Percentiles rank a stretch among this genome's conserved stretches.
Conservation (phyloP, 2,888 invertebrate genomes). For the Cinara cedri region DNA sequence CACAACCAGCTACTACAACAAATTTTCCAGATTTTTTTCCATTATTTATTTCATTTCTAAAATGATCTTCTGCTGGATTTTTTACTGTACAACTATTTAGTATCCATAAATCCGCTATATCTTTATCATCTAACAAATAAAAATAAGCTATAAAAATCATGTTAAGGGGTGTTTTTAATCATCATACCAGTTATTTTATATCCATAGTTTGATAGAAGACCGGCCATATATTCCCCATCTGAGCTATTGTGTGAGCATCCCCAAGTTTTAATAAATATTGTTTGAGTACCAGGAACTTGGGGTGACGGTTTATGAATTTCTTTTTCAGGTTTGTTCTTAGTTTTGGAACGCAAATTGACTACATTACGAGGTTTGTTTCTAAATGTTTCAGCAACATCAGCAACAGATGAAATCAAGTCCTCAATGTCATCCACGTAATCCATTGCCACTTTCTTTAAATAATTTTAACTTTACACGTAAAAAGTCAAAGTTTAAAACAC, state of each 20-base stretch:
- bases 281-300: conserved; percentile 72
- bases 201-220: conserved; percentile 85
- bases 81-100: conserved; percentile 98
- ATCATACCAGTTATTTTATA: conserved; percentile 74
- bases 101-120: conserved; percentile 88
- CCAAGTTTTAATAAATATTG: conserved; percentile 91
- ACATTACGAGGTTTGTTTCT: conserved; percentile 71
- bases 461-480: background rate
- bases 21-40: conserved; percentile 78
- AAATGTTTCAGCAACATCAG: conserved; percentile 79
- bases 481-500: too few species aligned
- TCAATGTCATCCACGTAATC: conserved; percentile 78
- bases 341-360: conserved; percentile 72
- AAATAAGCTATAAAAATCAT: background rate
- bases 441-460: conserved; percentile 6
- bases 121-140: conserved; percentile 69
- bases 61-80: conserved; percentile 94
- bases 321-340: conserved; percentile 62
- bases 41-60: conserved; percentile 85
- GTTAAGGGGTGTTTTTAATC: background rate
- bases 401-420: conserved; percentile 80
- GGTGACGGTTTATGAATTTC: background rate
- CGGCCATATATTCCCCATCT: conserved; percentile 99
- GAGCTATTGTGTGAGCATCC: conserved; percentile 98
- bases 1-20: conserved; percentile 96